Conservation (phyloP, 1,140 invertebrate genomes). For the Cherax destructor region DNA sequence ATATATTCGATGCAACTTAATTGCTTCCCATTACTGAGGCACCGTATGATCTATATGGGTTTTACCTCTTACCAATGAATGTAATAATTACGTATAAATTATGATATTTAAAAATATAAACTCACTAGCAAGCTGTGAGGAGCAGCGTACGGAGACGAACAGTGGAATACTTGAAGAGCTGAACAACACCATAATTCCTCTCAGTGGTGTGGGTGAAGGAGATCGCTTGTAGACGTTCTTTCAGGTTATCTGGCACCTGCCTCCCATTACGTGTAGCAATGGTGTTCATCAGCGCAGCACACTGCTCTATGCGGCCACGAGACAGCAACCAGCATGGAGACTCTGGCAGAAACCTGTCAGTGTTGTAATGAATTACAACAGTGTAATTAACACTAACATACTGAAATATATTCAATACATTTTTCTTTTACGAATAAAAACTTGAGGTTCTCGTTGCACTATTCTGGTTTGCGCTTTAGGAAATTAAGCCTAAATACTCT, state of each 20-base stretch:
- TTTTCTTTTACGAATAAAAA: too few relatives aligned
- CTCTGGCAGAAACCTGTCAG: constrained; percentile 66
- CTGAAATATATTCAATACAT: too few relatives aligned
- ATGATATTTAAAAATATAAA: neutral
- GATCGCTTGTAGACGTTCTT: constrained; percentile 33
- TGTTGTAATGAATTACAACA: too few relatives aligned
- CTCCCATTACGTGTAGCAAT: constrained; percentile 61
- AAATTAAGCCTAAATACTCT: too few relatives aligned
- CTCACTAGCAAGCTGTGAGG: constrained; percentile 66
- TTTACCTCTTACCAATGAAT: too few relatives aligned
- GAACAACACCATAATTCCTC: constrained; percentile 52
- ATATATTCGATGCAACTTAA: too few relatives aligned
- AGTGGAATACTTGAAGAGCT: constrained; percentile 50
- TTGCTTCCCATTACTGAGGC: too few relatives aligned
- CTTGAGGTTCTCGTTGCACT: too few relatives aligned
- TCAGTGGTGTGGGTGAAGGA: constrained; percentile 28
- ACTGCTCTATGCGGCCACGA: constrained; percentile 34
- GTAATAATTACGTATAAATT: too few relatives aligned
- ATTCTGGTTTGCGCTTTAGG: too few relatives aligned
- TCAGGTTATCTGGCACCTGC: constrained; percentile 56
- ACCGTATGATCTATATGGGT: too few relatives aligned
- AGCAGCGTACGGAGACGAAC: constrained; percentile 48
- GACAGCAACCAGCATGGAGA: constrained; percentile 71
- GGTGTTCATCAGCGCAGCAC: constrained; percentile 34
- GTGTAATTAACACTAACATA: too few relatives aligned